Base-by-base conservation (phyloP, 1,140 invertebrate genomes). In the Hyles euphorbiae region DNA sequence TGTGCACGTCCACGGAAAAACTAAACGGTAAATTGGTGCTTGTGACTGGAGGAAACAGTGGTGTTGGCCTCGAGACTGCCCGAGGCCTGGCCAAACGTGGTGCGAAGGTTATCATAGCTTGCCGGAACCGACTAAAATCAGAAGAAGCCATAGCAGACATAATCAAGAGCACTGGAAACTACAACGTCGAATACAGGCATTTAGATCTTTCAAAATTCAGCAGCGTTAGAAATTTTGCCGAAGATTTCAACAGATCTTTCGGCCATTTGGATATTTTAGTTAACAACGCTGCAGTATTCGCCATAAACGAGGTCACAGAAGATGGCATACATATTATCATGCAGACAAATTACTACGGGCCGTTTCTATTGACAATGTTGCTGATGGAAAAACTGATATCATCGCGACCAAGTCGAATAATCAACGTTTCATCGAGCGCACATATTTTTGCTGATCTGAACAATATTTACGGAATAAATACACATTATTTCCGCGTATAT, bases 51-150 rank as follows among this genome's bases (percentile, higher is more conserved):
- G 92, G 93, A 8, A 96, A 94, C 81, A 91, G 91, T 56, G 96
- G 96, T 3, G 95, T 97, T 70, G 96, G 96, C 8, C 93, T 93
- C 83, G 94, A 95, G 82, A 93, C 94, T 36, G 93, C 92, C 0
- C 70, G 83, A 59, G 91, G 92, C 59, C 81, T 96, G 63, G 94
- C 93, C 2, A 87, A 77, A 65, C 75, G 92, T 84, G 92, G 93
- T 70, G 91, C 91, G 3, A 79, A 80, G 56, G 92, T 94, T 0
- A 91, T 94, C 50, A 84, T 96, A 73, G 94, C 93, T 1, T 94
- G 93, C 75, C 73, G 94, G 56, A 87, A 94, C 78, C 56, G 87
- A 3, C 65, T 85, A 22, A 91, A 90, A 74, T 91, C 90, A 10
- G 66, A 90, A 60, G 63, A 81, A 68, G 90, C 90, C 0, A 74